A percentile compares a stretch with the other conserved stretches of the same genome.
These are phyloP conservation scores for Nesometra sesokonis DNA, from an alignment of 35 echinoderm and acorn worm species.

Conservation along the genomic window DNA sequence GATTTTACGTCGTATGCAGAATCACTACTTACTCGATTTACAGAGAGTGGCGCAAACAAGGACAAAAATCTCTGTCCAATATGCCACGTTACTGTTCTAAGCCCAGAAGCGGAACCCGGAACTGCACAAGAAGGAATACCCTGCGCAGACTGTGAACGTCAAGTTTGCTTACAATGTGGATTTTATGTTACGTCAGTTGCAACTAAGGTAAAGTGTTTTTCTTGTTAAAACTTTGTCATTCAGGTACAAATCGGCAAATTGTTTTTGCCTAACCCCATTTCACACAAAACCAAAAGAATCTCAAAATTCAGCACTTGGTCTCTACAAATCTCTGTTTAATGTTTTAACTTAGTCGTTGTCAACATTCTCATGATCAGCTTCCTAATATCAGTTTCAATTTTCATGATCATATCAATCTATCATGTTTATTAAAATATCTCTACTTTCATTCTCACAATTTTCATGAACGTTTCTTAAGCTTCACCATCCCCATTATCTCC, in stretches of 20 bases:
- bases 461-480: too few relatives aligned
- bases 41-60: background rate
- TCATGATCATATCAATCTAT: too few relatives aligned
- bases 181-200: slow-evolving; percentile 45
- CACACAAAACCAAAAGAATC: background rate
- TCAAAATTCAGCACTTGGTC: too few relatives aligned
- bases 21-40: slow-evolving; percentile 22
- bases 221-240: background rate
- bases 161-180: slow-evolving; percentile 60
- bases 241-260: background rate
- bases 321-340: too few relatives aligned
- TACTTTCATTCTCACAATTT: too few relatives aligned
- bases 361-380: too few relatives aligned
- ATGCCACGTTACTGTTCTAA: slow-evolving; percentile 45
- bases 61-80: slow-evolving; percentile 38
- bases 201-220: slow-evolving; percentile 34
- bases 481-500: too few relatives aligned
- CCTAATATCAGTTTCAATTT: too few relatives aligned
- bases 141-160: slow-evolving; percentile 52
- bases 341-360: too few relatives aligned
- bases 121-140: slow-evolving; percentile 37
- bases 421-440: too few relatives aligned
- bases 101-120: slow-evolving; percentile 17
- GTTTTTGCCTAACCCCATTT: background rate
- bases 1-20: slow-evolving; percentile 45